Base-by-base conservation (phyloP, 2,113 vertebrate species). In the Gnathochromis pfefferi region DNA sequence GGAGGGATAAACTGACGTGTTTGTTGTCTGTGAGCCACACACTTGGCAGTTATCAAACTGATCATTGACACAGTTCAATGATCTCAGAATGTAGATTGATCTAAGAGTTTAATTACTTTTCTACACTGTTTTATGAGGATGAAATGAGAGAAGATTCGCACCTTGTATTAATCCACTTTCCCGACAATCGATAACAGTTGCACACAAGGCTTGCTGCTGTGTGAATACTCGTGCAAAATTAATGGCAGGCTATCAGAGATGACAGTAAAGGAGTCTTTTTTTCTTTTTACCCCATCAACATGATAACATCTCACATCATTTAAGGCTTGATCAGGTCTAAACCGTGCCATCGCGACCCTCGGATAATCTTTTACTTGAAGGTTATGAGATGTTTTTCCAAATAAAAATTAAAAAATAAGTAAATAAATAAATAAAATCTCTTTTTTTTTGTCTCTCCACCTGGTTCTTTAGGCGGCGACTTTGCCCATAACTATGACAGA, bases 401-500 rank as follows among this genome's bases (percentile, higher is more conserved):
- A 31, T 31, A 7, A 31, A 31, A 49, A n/a, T 31, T 1, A 0
- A 49, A 78, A 49, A 19, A 0, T 26, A 28, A 45, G 23, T 17
- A 57, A 80, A 38, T 12, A 57, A 81, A 26, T 17, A 42, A 81
- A 40, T 26, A 19, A 40, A 26, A 7, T 42, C 2, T 5, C 7
- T 7, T 10, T 12, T 28, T 28, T 11, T 65, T 82, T 33, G 31
- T 42, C 28, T 82, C 7, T 75, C 12, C 3, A 4, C 57, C 49
- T 85, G 49, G 84, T 26, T 47, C 0, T 68, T 65, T 51, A 97
- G 97, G 96, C 96, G 2, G 96, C 95, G 42, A 96, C 95, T 1
- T 42, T 97, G 80, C 97, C 97, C 6, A 55, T 97, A 16, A 94
- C 94, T 5, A 86, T 97, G 84, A 95, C 94, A 2, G 97, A 97